Evolutionary conservation across 2,113 vertebrate genomes (phyloP).

Genomic region (Cisticola juncidis): DNA sequence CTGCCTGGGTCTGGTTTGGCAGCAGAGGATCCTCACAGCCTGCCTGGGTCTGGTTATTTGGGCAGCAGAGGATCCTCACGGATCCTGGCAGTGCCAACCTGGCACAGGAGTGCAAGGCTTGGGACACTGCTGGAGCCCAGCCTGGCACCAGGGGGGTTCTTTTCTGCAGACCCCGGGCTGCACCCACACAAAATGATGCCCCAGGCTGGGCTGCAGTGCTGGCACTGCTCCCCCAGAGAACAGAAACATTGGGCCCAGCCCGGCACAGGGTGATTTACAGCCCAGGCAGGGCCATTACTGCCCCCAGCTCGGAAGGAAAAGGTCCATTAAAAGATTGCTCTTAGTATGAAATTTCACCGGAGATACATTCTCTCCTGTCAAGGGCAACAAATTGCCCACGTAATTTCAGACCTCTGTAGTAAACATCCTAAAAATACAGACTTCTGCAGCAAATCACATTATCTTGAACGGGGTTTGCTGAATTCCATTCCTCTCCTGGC

Average conservation of each 20-base stretch:
- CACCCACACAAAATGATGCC: neutral
- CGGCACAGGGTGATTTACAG: neutral
- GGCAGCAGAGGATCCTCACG: neutral
- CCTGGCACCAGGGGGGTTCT: neutral
- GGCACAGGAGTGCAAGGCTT: neutral
- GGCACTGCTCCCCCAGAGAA: neutral
- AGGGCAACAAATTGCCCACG: neutral
- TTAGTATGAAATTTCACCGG: neutral
- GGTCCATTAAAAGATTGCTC: neutral
- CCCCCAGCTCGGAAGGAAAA: neutral
- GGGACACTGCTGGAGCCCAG: neutral
- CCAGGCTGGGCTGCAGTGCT: neutral
- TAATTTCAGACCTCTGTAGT: neutral
- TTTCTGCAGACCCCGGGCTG: neutral
- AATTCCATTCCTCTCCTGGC: neutral
- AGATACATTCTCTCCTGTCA: neutral
- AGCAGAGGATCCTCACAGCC: fast-evolving
- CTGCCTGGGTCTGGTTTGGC: neutral
- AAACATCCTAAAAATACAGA: neutral
- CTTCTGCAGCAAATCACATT: conserved; percentile 10
- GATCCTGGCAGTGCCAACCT: no score
- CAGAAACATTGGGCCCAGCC: neutral
- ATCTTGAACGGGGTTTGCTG: neutral
- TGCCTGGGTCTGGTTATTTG: no score
- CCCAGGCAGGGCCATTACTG: neutral